Base-by-base conservation (phyloP, 2,888 invertebrate genomes). In the Mechanitis mazaeus region DNA sequence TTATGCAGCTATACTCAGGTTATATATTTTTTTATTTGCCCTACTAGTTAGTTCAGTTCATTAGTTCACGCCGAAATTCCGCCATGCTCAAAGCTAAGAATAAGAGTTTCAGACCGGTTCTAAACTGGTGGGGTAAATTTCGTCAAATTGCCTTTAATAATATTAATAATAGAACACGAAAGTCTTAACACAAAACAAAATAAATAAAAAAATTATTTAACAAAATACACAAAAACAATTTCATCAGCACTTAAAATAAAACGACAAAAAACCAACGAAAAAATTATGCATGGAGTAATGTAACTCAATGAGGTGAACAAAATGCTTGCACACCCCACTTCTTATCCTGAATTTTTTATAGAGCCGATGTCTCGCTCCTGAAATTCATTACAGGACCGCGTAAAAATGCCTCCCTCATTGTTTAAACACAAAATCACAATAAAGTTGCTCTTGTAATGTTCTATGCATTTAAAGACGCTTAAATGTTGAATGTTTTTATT, bases 381-480 rank as follows among this genome's bases (percentile, higher is more conserved):
- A 76, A 77, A 79, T 89, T 89, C 88, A 88, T 87, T 88, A 87
- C 81, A 65, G 70, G 67, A 69, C 69, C 74, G 75, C 77, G 78
- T 83, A 87, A 87, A 86, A 87, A 85, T 70, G 72, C 77, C 72
- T 61, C 78, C 85, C 81, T 81, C 81, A 84, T 87, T 85, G 85
- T 87, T 87, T 88, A 87, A 89, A 83, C 84, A 79, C 79, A 83
- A 85, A 87, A 87, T 85, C 85, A 87, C 87, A 85, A 87, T 89
- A 88, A 88, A 87, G 80, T 83, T 80, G 72, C 73, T 80, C 78
- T 68, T 81, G 81, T 86, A 85, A 87, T 83, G 78, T 83, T 72
- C 81, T 81, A 83, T 86, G 83, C 83, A 86, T 85, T 83, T 85
- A 83, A 76, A 78, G 78, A 70, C 79, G 80, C 65, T 64, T 72